phyloP scores from a whole-genome alignment of 2,888 invertebrate species.

The Hyalella azteca region DNA sequence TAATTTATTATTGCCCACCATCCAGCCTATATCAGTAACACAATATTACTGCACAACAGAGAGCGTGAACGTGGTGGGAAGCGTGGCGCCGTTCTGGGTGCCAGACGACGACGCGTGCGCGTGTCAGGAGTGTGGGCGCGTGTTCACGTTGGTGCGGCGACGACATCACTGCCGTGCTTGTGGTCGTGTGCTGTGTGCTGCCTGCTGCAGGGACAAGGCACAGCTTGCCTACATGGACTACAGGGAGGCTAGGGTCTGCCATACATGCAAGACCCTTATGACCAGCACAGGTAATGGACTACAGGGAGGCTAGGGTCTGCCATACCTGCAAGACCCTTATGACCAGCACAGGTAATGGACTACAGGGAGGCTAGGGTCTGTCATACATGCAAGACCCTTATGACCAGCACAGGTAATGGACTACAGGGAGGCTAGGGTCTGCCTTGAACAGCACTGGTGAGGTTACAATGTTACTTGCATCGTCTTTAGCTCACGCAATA shows the following conservation, averaged over 20 bases:
- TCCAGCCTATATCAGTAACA: no score
- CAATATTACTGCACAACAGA: background rate
- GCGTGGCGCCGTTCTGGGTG: conserved; percentile 83
- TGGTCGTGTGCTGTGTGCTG: conserved; percentile 75
- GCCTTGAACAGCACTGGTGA: no score
- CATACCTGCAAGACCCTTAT: conserved; percentile 68
- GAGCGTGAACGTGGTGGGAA: conserved; percentile 67
- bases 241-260: conserved; percentile 80
- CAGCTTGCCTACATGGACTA: conserved; percentile 75
- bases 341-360: conserved; percentile 65
- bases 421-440: conserved; percentile 78
- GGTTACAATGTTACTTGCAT: no score
- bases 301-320: conserved; percentile 80
- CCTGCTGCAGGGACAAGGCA: conserved; percentile 77
- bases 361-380: conserved; percentile 81
- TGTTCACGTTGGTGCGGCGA: conserved; percentile 81
- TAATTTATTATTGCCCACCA: no score
- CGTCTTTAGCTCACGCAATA: no score
- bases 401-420: conserved; percentile 65
- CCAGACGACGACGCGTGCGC: conserved; percentile 78
- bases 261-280: conserved; percentile 67
- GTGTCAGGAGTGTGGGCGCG: conserved; percentile 76
- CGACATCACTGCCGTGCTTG: conserved; percentile 85
- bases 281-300: conserved; percentile 66
- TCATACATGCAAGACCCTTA: conserved; percentile 68